phyloP scores from a whole-genome alignment of 2,113 vertebrate species.

The Rhinopomastus cyanomelas region DNA sequence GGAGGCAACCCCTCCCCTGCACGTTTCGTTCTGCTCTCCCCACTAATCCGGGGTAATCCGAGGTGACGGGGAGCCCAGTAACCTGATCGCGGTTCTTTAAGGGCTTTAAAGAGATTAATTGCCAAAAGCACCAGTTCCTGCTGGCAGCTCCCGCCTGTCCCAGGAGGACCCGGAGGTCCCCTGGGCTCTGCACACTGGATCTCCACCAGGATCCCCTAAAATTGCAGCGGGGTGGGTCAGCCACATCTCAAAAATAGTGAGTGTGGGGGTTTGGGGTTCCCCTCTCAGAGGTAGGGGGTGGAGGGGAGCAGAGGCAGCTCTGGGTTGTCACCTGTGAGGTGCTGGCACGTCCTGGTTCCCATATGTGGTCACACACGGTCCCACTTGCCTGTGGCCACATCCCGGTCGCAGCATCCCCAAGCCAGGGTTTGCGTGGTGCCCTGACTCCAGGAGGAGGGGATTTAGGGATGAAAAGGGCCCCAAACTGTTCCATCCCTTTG shows the following conservation, averaged over 20 bases:
- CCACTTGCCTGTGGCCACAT: too few relatives aligned
- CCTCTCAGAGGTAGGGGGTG: not conserved
- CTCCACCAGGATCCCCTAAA: not conserved
- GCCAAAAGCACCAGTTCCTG: not conserved
- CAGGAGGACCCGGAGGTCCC: not conserved
- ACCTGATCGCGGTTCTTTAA: not conserved
- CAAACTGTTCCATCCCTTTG: not conserved
- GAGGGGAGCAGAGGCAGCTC: not conserved
- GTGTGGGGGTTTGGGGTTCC: not conserved
- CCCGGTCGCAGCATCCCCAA: too few relatives aligned
- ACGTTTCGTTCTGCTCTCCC: not conserved
- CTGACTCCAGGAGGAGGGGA: fast-evolving
- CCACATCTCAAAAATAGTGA: fast-evolving
- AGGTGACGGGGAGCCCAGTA: not conserved
- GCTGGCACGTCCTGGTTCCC: fast-evolving
- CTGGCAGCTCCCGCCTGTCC: not conserved
- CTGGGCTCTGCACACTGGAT: fast-evolving
- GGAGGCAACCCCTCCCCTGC: not conserved
- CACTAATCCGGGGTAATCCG: not conserved
- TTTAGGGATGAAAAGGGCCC: not conserved
- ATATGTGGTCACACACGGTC: too few relatives aligned
- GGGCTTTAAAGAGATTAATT: not conserved
- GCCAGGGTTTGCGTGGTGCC: fast-evolving
- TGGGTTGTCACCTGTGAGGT: fast-evolving
- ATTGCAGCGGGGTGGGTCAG: fast-evolving